Base-by-base conservation (phyloP, 1,140 invertebrate genomes). In the Drosophila paulistorum region DNA sequence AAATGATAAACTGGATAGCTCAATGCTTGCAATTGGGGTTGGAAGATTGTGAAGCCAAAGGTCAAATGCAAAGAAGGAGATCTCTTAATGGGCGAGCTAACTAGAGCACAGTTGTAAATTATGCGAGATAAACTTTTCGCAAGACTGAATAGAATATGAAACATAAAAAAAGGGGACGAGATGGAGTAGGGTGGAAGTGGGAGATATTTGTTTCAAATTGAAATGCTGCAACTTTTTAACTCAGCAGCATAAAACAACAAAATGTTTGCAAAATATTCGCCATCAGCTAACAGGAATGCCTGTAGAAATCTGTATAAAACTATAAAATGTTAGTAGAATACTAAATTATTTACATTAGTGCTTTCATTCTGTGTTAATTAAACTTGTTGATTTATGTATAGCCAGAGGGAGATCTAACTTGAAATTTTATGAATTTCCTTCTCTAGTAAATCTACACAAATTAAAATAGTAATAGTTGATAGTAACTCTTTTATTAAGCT, bases 51-150 rank as follows among this genome's bases (percentile, higher is more conserved):
- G 17, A 7, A 48, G 58, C 13, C 73, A 62, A 58, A 68, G 73
- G 73, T 75, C 71, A 60, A 67, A 51, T 57, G 66, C 41, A 65
- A 66, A 79, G 68, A 35, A 66, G 35, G 48, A 11, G 57, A 70
- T 48, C 71, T 68, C 66, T 55, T 84, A 84, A 84, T 84, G 78
- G 68, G 65, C 65, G 64, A 71, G 74, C 74, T 62, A 77, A 77
- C 48, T 66, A 71, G 74, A 55, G 75, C 83, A 77, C 70, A 68
- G 61, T 77, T 73, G 72, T 82, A 70, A 86, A 82, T 86, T 87
- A 86, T 87, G 69, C 79, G 72, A 41, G 62, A 51, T 79, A 81
- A 71, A 59, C 73, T 85, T 86, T 71, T 23, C 3, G 17, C 45
- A 23, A 51, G 7, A 23, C 20, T 51, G 45, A 51, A 51, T 51